Evolutionary conservation across 2,888 invertebrate genomes (phyloP).

Genomic region (Leucophora obtusa): DNA sequence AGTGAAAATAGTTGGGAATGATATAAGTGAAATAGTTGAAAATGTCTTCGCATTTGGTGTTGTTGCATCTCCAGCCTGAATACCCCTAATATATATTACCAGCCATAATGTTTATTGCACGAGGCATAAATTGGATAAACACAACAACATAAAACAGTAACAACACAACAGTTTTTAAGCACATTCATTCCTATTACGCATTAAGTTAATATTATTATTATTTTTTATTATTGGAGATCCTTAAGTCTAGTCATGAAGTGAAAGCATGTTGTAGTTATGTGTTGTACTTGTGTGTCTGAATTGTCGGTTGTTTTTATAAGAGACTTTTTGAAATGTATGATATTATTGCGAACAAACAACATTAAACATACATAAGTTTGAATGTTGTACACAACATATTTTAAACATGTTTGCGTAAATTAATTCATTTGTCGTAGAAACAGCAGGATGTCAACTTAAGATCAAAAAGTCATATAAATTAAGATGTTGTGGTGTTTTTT

Average conservation of each 20-base stretch:
- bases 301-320: conserved; percentile 1
- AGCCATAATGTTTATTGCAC: neutral
- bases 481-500: conserved; percentile 29
- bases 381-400: conserved; percentile 37
- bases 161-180: conserved; percentile 19
- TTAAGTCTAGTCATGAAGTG: conserved; percentile 53
- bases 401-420: conserved; percentile 51
- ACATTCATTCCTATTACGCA: conserved; percentile 49
- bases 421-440: conserved; percentile 50
- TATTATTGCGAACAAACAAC: neutral
- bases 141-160: conserved; percentile 6
- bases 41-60: no score
- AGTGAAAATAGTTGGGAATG: no score
- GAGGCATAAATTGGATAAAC: neutral
- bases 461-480: conserved; percentile 53
- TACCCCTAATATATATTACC: neutral
- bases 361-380: conserved; percentile 25
- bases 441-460: conserved; percentile 55
- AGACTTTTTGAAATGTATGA: no score
- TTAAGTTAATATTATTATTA: conserved; percentile 10
- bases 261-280: conserved; percentile 55
- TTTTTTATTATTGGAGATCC: conserved; percentile 35
- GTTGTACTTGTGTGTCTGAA: conserved; percentile 24
- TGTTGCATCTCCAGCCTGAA: no score
- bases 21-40: no score